Conservation (phyloP, 64 coral and sea anemone genomes). For the Porites australiensis region DNA sequence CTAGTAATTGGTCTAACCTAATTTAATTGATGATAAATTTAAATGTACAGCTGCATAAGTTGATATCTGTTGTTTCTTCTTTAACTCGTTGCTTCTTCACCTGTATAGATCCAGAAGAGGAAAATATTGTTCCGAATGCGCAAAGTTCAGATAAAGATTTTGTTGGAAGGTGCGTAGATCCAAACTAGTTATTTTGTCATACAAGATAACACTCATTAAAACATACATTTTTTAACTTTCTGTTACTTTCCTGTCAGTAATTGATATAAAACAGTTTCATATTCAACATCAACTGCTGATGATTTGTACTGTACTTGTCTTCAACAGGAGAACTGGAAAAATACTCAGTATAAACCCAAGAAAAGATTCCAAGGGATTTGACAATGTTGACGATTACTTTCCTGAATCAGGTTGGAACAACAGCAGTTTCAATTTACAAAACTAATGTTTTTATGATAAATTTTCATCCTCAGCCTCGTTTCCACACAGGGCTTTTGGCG, state of each 20-base stretch:
- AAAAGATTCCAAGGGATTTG: conserved; percentile 43
- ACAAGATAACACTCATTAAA: background rate
- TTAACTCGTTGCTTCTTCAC: background rate
- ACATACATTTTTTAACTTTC: no score
- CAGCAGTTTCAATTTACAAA: no score
- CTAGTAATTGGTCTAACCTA: no score
- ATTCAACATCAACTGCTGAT: no score
- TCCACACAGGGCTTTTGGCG: no score
- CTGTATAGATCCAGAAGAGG: conserved; percentile 38
- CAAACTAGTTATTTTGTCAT: no score
- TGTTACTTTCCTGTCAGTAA: no score
- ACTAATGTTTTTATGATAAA: no score
- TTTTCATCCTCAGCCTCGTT: no score
- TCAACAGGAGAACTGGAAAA: conserved; percentile 35
- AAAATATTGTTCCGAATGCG: conserved; percentile 11
- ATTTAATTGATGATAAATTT: no score
- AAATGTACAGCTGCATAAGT: no score
- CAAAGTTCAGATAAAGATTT: conserved; percentile 1
- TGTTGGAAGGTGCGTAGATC: conserved; percentile 6
- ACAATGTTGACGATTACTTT: conserved; percentile 37
- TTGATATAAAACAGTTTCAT: no score
- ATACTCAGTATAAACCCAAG: conserved; percentile 20
- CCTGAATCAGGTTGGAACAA: conserved; percentile 42
- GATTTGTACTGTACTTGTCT: background rate
- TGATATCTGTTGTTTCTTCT: background rate